Conservation (phyloP, 2,888 invertebrate genomes). For the Plutella xylostella region DNA sequence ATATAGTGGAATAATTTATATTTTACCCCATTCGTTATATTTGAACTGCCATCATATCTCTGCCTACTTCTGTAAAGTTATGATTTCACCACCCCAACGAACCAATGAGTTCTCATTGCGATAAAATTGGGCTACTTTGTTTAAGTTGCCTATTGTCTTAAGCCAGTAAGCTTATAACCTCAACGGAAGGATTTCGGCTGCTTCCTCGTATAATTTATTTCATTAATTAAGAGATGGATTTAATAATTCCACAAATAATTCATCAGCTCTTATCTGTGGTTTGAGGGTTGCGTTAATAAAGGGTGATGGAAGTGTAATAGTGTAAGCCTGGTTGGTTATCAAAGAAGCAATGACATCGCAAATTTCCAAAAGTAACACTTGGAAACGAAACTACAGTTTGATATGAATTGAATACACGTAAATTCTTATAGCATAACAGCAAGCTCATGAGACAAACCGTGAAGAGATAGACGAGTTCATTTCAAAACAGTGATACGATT, state of each 20-base stretch:
- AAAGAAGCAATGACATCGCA: no score
- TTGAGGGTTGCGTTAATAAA: no score
- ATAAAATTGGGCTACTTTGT: conserved; percentile 43
- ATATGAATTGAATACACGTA: no score
- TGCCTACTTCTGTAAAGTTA: conserved; percentile 21
- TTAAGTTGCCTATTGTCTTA: conserved; percentile 40
- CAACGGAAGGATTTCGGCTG: background rate
- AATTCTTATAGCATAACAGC: no score
- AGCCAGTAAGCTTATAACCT: conserved; percentile 7
- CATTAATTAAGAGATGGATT: background rate
- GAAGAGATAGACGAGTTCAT: no score
- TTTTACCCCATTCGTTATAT: background rate
- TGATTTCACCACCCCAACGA: conserved; percentile 37
- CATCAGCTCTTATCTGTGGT: background rate
- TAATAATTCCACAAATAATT: background rate
- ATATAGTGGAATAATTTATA: background rate
- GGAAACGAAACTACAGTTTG: no score
- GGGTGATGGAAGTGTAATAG: no score
- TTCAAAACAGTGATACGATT: no score
- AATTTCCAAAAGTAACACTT: no score
- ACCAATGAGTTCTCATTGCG: conserved; percentile 44
- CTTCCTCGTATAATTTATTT: background rate
- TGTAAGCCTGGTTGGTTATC: no score
- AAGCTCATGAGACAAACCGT: no score
- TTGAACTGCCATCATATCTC: background rate